Percentiles rank a stretch among this genome's conserved stretches.
These are phyloP conservation scores for Magallana angulata DNA, from an alignment of 1,140 invertebrate species.

Conservation along the genomic window DNA sequence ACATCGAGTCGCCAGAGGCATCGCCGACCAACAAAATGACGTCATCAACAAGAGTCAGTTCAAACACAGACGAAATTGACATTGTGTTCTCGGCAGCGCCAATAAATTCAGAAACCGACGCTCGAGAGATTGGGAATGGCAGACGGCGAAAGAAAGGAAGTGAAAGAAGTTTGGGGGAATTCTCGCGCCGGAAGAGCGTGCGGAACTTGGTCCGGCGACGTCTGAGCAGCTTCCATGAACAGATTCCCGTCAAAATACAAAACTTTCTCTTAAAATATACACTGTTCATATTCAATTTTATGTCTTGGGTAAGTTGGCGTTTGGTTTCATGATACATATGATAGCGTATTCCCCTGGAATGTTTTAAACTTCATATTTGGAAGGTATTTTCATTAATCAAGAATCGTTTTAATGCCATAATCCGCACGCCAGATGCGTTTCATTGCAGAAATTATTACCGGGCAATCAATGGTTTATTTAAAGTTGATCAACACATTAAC, in stretches of 20 bases:
- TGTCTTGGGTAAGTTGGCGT: slow-evolving; percentile 68
- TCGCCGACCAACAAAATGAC: background rate
- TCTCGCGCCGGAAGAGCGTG: background rate
- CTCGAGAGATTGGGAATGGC: background rate
- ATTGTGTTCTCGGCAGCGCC: background rate
- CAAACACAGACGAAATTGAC: background rate
- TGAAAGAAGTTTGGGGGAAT: background rate
- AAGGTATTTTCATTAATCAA: background rate
- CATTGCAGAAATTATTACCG: too few species aligned
- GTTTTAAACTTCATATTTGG: too few species aligned
- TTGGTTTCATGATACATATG: background rate
- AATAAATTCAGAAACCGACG: background rate
- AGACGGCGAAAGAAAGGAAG: background rate
- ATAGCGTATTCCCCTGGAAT: too few species aligned
- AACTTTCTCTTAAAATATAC: slow-evolving; percentile 66
- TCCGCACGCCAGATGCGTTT: background rate
- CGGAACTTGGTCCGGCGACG: slow-evolving; percentile 13
- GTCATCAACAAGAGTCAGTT: background rate
- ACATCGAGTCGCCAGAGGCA: background rate
- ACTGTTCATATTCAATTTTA: slow-evolving; percentile 69
- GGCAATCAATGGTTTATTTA: background rate
- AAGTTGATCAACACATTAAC: background rate
- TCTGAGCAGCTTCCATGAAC: slow-evolving; percentile 49
- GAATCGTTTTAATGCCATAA: slow-evolving; percentile 13
- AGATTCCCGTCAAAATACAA: slow-evolving; percentile 48